Evolutionary conservation across 2,113 vertebrate genomes (phyloP), one percentile per base, ranked within the genome.

Genomic region (Lepus timidus): DNA sequence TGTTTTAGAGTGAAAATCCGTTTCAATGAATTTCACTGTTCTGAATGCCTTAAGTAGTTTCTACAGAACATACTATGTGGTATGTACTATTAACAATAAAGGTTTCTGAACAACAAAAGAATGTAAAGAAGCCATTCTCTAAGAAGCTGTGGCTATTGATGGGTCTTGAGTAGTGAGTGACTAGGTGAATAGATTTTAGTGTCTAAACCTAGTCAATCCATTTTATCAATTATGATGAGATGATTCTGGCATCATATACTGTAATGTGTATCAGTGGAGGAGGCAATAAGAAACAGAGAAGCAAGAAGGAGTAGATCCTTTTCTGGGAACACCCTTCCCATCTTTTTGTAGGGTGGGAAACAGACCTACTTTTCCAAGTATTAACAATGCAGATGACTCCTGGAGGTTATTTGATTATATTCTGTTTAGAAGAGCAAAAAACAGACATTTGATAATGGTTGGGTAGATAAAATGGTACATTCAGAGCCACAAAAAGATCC

Each of bases 61-160:
- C 33, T 67, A 4, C 8, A 73, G 62, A 85, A 74, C 17, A 29
- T 64, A 84, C 6, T 44, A 1, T 62, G 49, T 64, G 64, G 23
- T 33, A 13, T 94, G 49, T 33, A n/a, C 22, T 58, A 0, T 73
- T 36, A 88, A 76, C 62, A 83, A 83, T 51, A 95, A 74, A 64
- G 16, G 8, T 90, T 71, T 88, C 76, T 70, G 1, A 70, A 49
- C n/a, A 7, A 74, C 13, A 33, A 62, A 68, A 73, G 55, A 71
- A 81, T 73, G 58, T 75, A 79, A 75, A n/a, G 91, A 85, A 92
- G 6, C n/a, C 49, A 88, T 90, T 88, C 78, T 87, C 36, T 84
- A 85, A 81, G 71, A 75, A 73, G 88, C 51, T 67, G 29, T 90
- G 58, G 44, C 33, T 51, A 4, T 68, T 17, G 16, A 20, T 75